Evolutionary conservation across 2,797 vertebrate genomes (phyloP), one percentile per base, ranked within the genome.

Genomic region (Cuculus canorus): DNA sequence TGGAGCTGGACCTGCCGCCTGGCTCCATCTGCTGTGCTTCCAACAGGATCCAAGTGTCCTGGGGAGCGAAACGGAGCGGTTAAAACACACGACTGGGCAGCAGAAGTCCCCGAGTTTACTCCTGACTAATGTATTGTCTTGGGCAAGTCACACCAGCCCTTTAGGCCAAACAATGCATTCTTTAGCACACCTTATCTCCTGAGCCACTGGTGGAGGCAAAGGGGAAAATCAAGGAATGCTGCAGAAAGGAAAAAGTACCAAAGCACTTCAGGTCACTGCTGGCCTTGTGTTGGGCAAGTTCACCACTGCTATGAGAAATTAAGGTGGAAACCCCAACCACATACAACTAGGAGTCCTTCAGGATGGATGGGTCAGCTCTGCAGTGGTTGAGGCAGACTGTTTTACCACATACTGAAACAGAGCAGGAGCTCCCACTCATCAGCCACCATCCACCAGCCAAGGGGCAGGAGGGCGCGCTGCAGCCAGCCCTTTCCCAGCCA

Each of bases 1-100:
- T 81, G 43, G 77, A 92, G 61, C 86, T 50, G 95, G 94, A 90
- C 91, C 71, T 75, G 94, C 91, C 0, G 53, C 93, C 90, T 95
- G 78, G 30, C 86, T 94, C 94, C 81, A 91, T 94, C 93, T 85
- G 82, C 78, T 33, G 78, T 57, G 63, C 61, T 83, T 73, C 83
- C 76, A 80, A 27, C 33, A 83, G 88, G 41, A 65, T 43, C 69
- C 79, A 37, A 86, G 45, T 1, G 21, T 85, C 84, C 84, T 16
- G 21, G 80, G 75, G 63, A 83, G 52, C 3, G 5, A 63, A 63
- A 39, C 2, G 2, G 47, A 87, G 48, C 1, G 0, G 27, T 17
- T 61, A 21, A 54, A 92, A 45, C 50, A 66, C 61, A 37, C 2
- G 1, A 13, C 68, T 30, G 54, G 54, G 64, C 65, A 79, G 48